Percentiles rank a stretch among this genome's conserved stretches.
These are phyloP conservation scores for Gopherus evgoodei DNA, from an alignment of 2,113 vertebrate genomes.

Conservation along the genomic window DNA sequence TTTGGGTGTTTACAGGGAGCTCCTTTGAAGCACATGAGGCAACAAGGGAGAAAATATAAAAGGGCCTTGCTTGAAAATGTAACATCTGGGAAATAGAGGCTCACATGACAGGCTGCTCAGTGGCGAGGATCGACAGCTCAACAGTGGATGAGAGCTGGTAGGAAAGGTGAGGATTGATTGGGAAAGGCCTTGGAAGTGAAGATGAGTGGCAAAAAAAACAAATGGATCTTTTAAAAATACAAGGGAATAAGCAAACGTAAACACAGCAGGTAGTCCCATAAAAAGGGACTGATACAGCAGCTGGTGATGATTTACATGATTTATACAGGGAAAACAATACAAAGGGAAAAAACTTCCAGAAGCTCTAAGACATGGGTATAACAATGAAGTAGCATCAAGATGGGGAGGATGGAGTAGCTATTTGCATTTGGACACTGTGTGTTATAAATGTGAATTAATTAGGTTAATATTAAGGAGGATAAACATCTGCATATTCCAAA, in stretches of 20 bases:
- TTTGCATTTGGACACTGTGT: background rate
- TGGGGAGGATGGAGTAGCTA: background rate
- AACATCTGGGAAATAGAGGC: background rate
- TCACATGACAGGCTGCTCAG: background rate
- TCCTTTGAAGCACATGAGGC: background rate
- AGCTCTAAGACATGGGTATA: background rate
- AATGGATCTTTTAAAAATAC: background rate
- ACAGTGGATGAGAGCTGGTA: background rate
- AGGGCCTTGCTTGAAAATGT: background rate
- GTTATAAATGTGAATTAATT: rapidly evolving
- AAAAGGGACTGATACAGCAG: constrained; percentile 14
- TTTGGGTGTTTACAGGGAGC: background rate
- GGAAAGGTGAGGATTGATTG: background rate
- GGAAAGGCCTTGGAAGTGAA: background rate
- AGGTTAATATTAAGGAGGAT: background rate
- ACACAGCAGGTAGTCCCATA: background rate
- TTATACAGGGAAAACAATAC: background rate
- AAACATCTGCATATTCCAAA: background rate
- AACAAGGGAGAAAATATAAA: background rate
- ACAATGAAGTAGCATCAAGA: background rate
- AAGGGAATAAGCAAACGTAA: background rate
- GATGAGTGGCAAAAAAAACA: background rate
- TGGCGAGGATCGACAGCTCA: background rate
- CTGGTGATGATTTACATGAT: background rate
- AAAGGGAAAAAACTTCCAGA: background rate